A percentile compares a stretch with the other conserved stretches of the same genome.
Conservation (phyloP, 2,888 invertebrate genomes). For the Amblyteles armatorius region DNA sequence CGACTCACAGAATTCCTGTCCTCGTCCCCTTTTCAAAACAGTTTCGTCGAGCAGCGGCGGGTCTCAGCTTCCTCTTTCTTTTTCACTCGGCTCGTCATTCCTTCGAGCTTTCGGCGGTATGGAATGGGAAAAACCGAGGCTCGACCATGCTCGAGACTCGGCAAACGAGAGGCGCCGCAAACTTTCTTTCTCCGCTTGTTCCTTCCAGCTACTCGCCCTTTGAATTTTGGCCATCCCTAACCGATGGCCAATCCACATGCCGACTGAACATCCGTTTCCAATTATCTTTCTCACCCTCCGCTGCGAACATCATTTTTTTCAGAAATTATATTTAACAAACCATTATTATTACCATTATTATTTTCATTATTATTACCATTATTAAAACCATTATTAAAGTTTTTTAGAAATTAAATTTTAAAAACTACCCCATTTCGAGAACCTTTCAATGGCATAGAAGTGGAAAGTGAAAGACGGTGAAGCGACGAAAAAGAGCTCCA, state of each 20-base stretch:
- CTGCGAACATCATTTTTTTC: background rate
- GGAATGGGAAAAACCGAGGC: slow-evolving; percentile 41
- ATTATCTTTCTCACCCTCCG: background rate
- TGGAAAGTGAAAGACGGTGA: background rate
- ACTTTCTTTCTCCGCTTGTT: slow-evolving; percentile 70
- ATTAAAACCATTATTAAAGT: too few species aligned
- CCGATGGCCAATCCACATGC: slow-evolving; percentile 70
- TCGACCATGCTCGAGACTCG: slow-evolving; percentile 67
- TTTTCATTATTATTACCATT: too few species aligned
- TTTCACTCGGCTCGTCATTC: slow-evolving; percentile 41
- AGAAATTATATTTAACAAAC: background rate
- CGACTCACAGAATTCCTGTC: slow-evolving; percentile 51
- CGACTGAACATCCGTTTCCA: slow-evolving; percentile 19
- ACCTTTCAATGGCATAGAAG: background rate
- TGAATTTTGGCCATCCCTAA: slow-evolving; percentile 73
- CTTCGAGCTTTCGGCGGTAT: slow-evolving; percentile 18
- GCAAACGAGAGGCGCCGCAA: slow-evolving; percentile 69
- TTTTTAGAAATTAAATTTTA: background rate
- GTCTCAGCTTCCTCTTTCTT: slow-evolving; percentile 16
- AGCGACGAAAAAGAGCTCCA: slow-evolving; percentile 25
- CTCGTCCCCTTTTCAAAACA: slow-evolving; percentile 37
- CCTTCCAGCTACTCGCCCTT: slow-evolving; percentile 28
- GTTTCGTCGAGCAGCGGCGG: slow-evolving; percentile 17
- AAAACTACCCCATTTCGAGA: background rate
- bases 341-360: too few species aligned